Percentiles rank a stretch among this genome's conserved stretches.
phyloP scores from a whole-genome alignment of 2,113 vertebrate species.

The Chionodraco myersi region DNA sequence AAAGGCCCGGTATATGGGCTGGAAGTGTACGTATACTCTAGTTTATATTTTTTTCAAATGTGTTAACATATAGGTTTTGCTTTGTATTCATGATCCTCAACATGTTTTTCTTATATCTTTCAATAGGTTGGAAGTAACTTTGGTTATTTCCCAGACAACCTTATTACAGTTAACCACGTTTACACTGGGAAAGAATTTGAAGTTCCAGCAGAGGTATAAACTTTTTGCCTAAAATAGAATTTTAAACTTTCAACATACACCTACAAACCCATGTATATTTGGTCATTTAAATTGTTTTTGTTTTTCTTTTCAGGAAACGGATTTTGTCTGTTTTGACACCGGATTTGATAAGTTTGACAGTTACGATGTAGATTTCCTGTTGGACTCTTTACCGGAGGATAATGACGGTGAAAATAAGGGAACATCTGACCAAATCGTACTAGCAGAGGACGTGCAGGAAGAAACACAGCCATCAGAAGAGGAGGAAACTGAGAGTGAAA shows the following conservation, averaged over 20 bases:
- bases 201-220: constrained; percentile 88
- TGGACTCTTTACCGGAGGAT: constrained; percentile 70
- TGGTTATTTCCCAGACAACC: constrained; percentile 96
- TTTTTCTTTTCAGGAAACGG: constrained; percentile 89
- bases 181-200: constrained; percentile 91
- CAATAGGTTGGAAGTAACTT: constrained; percentile 90
- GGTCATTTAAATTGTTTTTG: background rate
- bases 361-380: constrained; percentile 89
- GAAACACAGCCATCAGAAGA: constrained; percentile 47
- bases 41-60: constrained; percentile 20
- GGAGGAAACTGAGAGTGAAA: constrained; percentile 17
- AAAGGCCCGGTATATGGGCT: constrained; percentile 90
- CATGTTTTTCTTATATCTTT: constrained; percentile 29
- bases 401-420: constrained; percentile 29
- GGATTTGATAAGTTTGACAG: constrained; percentile 91
- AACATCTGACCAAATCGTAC: constrained; percentile 36
- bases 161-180: constrained; percentile 89
- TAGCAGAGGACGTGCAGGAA: background rate
- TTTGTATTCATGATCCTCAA: background rate
- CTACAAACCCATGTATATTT: background rate
- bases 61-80: background rate
- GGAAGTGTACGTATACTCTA: constrained; percentile 91
- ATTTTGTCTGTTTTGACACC: constrained; percentile 95
- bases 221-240: background rate
- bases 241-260: too few relatives aligned